Percentiles rank a stretch among this genome's conserved stretches.
phyloP scores from a whole-genome alignment of 2,888 invertebrate species.

The Lissocephala sabroskyi region DNA sequence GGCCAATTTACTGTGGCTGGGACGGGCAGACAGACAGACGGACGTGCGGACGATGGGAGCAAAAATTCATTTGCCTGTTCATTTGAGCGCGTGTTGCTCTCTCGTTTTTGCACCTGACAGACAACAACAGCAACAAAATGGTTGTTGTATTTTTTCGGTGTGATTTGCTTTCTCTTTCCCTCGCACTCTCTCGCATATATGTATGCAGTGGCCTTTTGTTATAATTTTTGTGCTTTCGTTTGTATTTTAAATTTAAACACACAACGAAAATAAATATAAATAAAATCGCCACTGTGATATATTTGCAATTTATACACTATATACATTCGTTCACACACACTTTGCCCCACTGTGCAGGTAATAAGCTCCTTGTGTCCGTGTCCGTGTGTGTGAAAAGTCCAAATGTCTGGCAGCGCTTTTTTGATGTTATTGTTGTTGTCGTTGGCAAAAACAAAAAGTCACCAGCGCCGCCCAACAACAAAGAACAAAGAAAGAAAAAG shows the following conservation, averaged over 20 bases:
- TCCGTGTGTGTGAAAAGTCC: slow-evolving; percentile 5
- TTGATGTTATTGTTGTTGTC: slow-evolving; percentile 21
- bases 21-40: neutral
- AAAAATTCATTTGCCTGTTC: no score
- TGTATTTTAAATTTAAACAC: no score
- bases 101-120: slow-evolving; percentile 2
- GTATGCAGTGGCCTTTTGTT: slow-evolving; percentile 3
- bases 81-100: neutral
- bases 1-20: slow-evolving; percentile 36
- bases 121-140: no score
- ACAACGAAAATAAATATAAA: neutral
- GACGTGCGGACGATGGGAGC: neutral
- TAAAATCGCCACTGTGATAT: neutral
- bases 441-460: slow-evolving; percentile 36
- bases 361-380: slow-evolving; percentile 8
- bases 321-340: slow-evolving; percentile 8
- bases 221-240: slow-evolving; percentile 9
- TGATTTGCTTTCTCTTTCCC: slow-evolving; percentile 8
- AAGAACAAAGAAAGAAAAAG: neutral
- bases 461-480: slow-evolving; percentile 47
- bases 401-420: slow-evolving; percentile 8
- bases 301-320: slow-evolving; percentile 7
- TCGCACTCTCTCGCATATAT: neutral
- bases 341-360: slow-evolving; percentile 18
- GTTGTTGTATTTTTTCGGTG: no score